Evolutionary conservation across 2,888 invertebrate genomes (phyloP).

Genomic region (Coleophora deauratella): DNA sequence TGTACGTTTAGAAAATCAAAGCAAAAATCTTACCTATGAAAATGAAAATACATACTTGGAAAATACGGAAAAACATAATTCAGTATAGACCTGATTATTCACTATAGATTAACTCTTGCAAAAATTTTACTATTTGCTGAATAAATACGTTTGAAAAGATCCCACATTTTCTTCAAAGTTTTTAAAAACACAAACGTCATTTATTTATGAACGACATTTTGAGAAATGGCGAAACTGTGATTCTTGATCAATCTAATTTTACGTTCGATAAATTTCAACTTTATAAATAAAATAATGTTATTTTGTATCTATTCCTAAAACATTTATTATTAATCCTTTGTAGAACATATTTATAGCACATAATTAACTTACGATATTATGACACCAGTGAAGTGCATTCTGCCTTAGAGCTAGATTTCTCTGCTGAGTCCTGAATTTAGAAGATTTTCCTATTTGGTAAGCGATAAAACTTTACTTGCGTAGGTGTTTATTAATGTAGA

Average conservation of each 20-base stretch:
- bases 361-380: constrained; percentile 20
- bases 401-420: constrained; percentile 36
- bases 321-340: constrained; percentile 26
- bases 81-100: no score
- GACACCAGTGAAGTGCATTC: constrained; percentile 40
- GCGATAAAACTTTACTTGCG: constrained; percentile 5
- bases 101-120: no score
- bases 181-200: no score
- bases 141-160: no score
- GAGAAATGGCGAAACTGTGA: constrained; percentile 68
- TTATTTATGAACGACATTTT: constrained; percentile 34
- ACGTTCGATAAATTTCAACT: constrained; percentile 33
- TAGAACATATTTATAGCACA: constrained; percentile 21
- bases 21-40: no score
- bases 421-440: constrained; percentile 29
- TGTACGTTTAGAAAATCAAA: no score
- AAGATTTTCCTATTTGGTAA: constrained; percentile 35
- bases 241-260: constrained; percentile 47
- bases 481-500: background rate
- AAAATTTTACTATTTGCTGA: no score
- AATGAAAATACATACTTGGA: no score
- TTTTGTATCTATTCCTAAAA: constrained; percentile 25
- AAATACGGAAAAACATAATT: no score
- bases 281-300: constrained; percentile 40
- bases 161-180: no score